Evolutionary conservation across 2,797 vertebrate genomes (phyloP).

Genomic region (Scyliorhinus canicula): DNA sequence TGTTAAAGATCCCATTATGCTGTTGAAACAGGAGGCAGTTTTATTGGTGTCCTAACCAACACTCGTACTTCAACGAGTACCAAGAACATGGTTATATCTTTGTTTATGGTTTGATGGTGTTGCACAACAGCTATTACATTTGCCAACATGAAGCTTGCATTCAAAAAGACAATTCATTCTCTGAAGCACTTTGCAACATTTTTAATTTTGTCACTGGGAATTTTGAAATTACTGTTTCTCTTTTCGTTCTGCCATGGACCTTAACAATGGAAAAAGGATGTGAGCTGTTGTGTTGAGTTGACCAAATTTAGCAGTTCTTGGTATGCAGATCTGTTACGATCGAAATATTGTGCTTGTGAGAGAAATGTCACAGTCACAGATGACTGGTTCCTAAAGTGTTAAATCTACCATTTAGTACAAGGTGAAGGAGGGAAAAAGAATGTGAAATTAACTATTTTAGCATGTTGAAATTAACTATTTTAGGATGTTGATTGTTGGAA

Average conservation of each 20-base stretch:
- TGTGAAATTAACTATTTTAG: background rate
- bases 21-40: background rate
- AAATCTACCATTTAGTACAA: background rate
- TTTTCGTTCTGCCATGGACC: background rate
- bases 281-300: background rate
- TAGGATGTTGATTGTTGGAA: background rate
- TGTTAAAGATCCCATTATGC: background rate
- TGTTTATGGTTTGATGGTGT: background rate
- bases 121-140: background rate
- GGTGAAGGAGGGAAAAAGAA: background rate
- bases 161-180: constrained; percentile 2
- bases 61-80: too few relatives aligned
- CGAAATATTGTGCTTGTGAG: background rate
- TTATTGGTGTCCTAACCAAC: background rate
- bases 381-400: background rate
- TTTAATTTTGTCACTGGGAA: background rate
- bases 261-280: background rate
- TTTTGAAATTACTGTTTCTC: background rate
- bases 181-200: background rate
- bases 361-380: background rate
- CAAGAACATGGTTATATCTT: background rate
- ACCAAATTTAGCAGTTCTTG: background rate
- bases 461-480: background rate
- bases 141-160: background rate
- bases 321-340: background rate